Evolutionary conservation across 1,140 invertebrate species (phyloP), one percentile per base, ranked within the genome.

Genomic region (Holcopasites calliopsidis): DNA sequence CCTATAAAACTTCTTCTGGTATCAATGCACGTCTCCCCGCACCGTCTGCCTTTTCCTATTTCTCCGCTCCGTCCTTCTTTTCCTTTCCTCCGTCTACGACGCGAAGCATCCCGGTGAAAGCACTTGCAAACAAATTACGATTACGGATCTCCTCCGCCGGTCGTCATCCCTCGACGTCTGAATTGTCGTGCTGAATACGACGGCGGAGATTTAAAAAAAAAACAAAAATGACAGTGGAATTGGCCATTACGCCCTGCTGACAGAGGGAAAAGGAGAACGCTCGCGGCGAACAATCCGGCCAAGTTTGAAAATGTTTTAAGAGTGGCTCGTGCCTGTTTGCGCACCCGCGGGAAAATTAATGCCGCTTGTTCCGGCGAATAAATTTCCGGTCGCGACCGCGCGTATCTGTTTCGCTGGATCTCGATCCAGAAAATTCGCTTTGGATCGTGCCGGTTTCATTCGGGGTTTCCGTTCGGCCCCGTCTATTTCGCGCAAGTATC

Each of bases 251-350:
- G 23, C 40, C 50, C 35, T 49, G 52, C 16, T 13, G 42, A 31
- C 31, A 11, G 21, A 57, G n/a, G n/a, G 49, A 23, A 21, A 23
- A 35, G 23, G 11, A 40, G 40, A 13, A 38, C 44, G n/a, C 50
- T 64, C 31, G 21, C 23, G 16, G 33, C 52, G 44, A 40, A 69
- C 72, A 75, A 69, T 69, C 33, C 42, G 33, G 10, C 40, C 40
- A 50, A 75, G 28, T 75, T 69, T 75, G 54, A 75, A 75, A 75
- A 75, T 69, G 64, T 75, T 75, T 75, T 58, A 69, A 75, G 42
- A 66, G 64, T 55, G 18, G 18, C n/a, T 38, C 18, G 31, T 35
- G 33, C 33, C 33, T 44, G 33, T 57, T 57, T 57, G 40, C 57
- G 28, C 11, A 16, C 21, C 31, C 21, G 31, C 42, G 64, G 64